A percentile compares a stretch with the other conserved stretches of the same genome.
Conservation (phyloP, 2,113 vertebrate species). For the Miniopterus natalensis region DNA sequence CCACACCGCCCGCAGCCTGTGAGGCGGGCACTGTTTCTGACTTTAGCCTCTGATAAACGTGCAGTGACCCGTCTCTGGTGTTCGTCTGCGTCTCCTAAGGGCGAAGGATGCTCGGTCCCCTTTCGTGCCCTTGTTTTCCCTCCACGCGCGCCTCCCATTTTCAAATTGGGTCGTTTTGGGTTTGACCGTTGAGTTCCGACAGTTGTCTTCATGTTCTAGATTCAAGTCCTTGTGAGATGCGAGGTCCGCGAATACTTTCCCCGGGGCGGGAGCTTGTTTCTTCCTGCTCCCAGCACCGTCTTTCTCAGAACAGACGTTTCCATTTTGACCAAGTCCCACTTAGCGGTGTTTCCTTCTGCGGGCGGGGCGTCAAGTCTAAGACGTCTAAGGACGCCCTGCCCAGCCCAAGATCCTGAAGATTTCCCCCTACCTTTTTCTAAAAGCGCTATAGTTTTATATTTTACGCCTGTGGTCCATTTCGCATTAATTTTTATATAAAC, state of each 20-base stretch:
- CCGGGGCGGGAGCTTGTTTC: fast-evolving
- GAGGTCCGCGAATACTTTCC: fast-evolving
- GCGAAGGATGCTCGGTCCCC: fast-evolving
- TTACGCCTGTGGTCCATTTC: background rate
- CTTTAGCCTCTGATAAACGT: background rate
- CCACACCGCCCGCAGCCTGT: fast-evolving
- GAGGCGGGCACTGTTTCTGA: fast-evolving
- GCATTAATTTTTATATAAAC: background rate
- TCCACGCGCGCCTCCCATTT: background rate
- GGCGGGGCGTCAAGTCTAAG: background rate
- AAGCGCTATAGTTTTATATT: background rate
- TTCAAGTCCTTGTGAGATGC: background rate
- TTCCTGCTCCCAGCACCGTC: background rate
- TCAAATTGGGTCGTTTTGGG: background rate
- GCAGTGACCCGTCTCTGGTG: fast-evolving
- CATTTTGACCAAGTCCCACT: background rate
- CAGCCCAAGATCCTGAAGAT: background rate
- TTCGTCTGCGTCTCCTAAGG: fast-evolving
- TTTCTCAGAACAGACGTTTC: background rate
- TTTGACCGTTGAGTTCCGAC: background rate
- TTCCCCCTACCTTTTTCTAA: background rate
- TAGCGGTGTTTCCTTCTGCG: background rate
- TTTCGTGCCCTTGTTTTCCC: fast-evolving
- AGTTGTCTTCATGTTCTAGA: fast-evolving
- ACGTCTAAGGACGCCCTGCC: background rate